Base-by-base conservation (phyloP, 35 echinoderm and acorn worm genomes). In the Lytechinus pictus region DNA sequence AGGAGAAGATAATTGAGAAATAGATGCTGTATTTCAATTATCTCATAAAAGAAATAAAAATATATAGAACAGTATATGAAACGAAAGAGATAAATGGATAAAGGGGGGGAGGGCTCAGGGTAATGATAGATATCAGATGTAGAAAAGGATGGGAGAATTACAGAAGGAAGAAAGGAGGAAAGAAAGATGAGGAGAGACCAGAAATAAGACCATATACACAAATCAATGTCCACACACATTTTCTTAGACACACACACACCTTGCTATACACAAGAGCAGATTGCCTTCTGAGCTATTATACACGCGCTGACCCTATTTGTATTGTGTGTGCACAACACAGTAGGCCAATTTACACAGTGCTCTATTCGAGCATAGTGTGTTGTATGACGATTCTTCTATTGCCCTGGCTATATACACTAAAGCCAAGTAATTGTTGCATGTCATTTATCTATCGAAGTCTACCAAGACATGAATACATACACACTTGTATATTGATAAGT, bases 311-410 rank as follows among this genome's bases (percentile, higher is more conserved):
- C 92, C 92, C 92, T 57, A 54, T 93, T 93, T 93, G 54, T 93
- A 93, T 93, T 93, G 92, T 93, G 92, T 93, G 92, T 57, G 54
- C 92, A 93, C 92, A 93, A 93, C 92, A 93, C 92, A 57, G 92
- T 93, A 93, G 92, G 92, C 92, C 54, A 93, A 93, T 93, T 55
- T 93, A 93, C 92, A 93, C 53, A 93, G 52, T 33, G 53, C 92
- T 93, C 92, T 93, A 93, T 93, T 93, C 92, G 16, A 12, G 88
- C 88, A 79, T n/a, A 44, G 88, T 90, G 88, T 90, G 88, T 44
- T 90, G 88, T 90, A 44, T 90, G 88, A 90, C 28, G 88, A 44
- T 54, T 90, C 52, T 90, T 14, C 88, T 54, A 90, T 90, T 90
- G 88, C 33, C 52, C 52, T 44, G 88, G 88, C 88, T 90, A 90